Conservation (phyloP, 2,113 vertebrate genomes). For the Struthio camelus region DNA sequence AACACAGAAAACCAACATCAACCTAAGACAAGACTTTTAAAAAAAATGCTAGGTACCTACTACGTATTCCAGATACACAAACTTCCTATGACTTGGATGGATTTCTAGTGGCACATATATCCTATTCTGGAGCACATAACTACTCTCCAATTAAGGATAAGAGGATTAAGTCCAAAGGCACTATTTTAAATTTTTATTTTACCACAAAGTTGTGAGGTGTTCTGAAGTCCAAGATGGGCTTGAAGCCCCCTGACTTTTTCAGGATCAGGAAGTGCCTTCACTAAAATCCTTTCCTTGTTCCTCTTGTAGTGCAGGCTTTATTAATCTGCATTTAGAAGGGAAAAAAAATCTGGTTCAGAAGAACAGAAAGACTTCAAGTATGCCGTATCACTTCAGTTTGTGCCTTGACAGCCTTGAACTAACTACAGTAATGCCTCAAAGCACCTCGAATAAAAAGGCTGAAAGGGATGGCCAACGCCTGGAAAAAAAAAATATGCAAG, state of each 20-base stretch:
- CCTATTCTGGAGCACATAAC: slow-evolving; percentile 48
- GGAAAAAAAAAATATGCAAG: background rate
- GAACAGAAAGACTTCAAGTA: slow-evolving; percentile 60
- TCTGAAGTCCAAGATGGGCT: slow-evolving; percentile 76
- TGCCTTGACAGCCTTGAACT: slow-evolving; percentile 32
- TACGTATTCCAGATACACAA: slow-evolving; percentile 22
- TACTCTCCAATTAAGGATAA: slow-evolving; percentile 61
- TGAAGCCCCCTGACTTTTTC: slow-evolving; percentile 77
- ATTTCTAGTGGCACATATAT: slow-evolving; percentile 22
- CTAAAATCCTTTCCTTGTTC: slow-evolving; percentile 75
- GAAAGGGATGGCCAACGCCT: background rate
- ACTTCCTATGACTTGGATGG: background rate
- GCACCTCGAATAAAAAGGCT: slow-evolving; percentile 37
- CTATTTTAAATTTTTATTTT: slow-evolving; percentile 73
- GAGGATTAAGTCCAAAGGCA: slow-evolving; percentile 66
- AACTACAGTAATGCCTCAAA: slow-evolving; percentile 6
- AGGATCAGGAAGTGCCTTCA: slow-evolving; percentile 73
- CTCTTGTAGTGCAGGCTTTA: slow-evolving; percentile 68
- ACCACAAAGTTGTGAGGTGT: slow-evolving; percentile 72
- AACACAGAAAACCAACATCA: slow-evolving; percentile 11
- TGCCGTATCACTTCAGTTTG: slow-evolving; percentile 39
- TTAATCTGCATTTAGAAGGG: slow-evolving; percentile 78
- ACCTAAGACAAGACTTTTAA: background rate
- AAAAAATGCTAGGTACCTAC: slow-evolving; percentile 17
- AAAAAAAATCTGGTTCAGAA: slow-evolving; percentile 71